phyloP scores from a whole-genome alignment of 2,888 invertebrate species.

The Nudaria mundana region DNA sequence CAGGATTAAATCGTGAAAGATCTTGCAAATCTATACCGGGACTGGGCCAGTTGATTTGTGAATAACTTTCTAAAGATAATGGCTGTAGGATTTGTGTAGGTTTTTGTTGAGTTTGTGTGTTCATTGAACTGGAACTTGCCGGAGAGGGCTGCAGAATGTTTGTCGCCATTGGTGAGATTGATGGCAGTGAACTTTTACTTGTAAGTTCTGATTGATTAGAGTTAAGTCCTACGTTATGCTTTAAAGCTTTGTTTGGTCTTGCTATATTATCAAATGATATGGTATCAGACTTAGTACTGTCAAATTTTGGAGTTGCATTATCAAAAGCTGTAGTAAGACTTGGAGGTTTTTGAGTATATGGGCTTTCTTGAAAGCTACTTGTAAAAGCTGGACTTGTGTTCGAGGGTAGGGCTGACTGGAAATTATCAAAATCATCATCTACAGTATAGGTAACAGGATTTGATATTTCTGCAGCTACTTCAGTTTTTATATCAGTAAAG shows the following conservation, averaged over 20 bases:
- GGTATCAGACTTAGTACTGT: conserved; percentile 45
- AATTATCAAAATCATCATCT: conserved; percentile 73
- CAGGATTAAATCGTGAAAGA: conserved; percentile 73
- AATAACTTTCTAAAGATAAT: conserved; percentile 71
- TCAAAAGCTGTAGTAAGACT: conserved; percentile 34
- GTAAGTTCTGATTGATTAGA: conserved; percentile 27
- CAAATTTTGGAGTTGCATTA: conserved; percentile 37
- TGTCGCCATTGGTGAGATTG: conserved; percentile 20
- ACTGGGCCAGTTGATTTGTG: conserved; percentile 84
- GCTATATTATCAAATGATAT: conserved; percentile 42
- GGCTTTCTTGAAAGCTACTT: conserved; percentile 21
- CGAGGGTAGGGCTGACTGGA: conserved; percentile 64
- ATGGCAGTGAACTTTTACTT: conserved; percentile 26
- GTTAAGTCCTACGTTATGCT: conserved; percentile 31
- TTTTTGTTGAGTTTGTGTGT: conserved; percentile 47
- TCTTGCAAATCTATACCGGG: conserved; percentile 80
- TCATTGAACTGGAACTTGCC: conserved; percentile 27
- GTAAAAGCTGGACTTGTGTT: conserved; percentile 27
- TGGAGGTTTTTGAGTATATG: conserved; percentile 31
- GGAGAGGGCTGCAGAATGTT: conserved; percentile 56
- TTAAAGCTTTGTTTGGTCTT: conserved; percentile 40
- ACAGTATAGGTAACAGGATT: conserved; percentile 26
- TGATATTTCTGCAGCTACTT: conserved; percentile 10
- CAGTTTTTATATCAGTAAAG: conserved; percentile 12
- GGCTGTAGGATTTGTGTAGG: conserved; percentile 73